These are phyloP conservation scores for Melanerpes formicivorus DNA, from an alignment of 2,113 vertebrate genomes.

Conservation along the genomic window DNA sequence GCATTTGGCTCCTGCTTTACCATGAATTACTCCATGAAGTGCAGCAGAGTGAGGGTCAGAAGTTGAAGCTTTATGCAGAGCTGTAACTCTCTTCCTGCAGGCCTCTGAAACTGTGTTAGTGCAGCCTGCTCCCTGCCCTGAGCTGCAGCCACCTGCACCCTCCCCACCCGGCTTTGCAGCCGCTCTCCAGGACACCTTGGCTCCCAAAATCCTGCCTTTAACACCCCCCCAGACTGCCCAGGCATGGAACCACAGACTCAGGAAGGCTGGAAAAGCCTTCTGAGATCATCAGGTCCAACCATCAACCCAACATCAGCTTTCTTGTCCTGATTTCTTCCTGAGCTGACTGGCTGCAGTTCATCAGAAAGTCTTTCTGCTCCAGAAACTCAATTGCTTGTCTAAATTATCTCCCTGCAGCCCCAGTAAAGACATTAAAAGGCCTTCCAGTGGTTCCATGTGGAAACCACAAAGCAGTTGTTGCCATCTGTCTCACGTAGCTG, in stretches of 20 bases:
- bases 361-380: background rate
- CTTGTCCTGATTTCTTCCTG: background rate
- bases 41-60: background rate
- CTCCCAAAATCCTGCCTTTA: background rate
- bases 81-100: background rate
- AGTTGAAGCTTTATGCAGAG: background rate
- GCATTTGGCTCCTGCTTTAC: background rate
- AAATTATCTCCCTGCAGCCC: background rate
- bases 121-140: background rate
- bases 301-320: background rate
- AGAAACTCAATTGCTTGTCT: background rate
- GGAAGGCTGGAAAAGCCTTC: too few relatives aligned
- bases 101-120: background rate
- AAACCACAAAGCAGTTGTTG: background rate
- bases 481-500: background rate
- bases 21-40: background rate
- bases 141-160: background rate
- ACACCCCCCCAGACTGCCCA: background rate
- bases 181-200: fast-evolving
- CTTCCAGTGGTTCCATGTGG: background rate
- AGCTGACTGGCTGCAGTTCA: background rate
- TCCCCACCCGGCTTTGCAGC: background rate
- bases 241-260: too few relatives aligned
- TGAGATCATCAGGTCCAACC: too few relatives aligned
- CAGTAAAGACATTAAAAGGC: background rate